These are phyloP conservation scores for Austrofundulus limnaeus DNA, from an alignment of 2,113 vertebrate species.

Conservation along the genomic window DNA sequence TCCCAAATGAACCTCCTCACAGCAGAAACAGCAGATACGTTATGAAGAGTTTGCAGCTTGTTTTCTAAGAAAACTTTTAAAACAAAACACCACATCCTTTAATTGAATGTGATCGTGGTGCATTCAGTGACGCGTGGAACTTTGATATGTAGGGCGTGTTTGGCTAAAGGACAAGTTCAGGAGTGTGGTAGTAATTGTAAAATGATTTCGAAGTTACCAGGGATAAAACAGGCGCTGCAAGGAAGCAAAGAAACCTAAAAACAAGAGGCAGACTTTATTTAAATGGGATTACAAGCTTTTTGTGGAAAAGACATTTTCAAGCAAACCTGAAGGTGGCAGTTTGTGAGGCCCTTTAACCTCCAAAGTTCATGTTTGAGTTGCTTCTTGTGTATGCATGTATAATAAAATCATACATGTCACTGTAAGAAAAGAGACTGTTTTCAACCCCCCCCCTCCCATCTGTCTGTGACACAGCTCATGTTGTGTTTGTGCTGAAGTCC, in stretches of 20 bases:
- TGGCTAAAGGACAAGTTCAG: background rate
- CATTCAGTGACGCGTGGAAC: conserved; percentile 38
- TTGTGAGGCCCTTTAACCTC: too few species aligned
- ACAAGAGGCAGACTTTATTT: too few species aligned
- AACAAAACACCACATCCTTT: conserved; percentile 61
- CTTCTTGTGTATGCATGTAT: too few species aligned
- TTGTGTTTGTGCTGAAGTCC: conserved; percentile 68
- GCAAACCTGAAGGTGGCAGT: too few species aligned
- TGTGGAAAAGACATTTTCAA: too few species aligned
- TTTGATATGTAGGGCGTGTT: conserved; percentile 13
- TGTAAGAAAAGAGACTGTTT: background rate
- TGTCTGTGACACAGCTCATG: conserved; percentile 54
- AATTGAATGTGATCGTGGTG: conserved; percentile 43
- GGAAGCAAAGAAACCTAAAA: too few species aligned
- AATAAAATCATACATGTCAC: too few species aligned
- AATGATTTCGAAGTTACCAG: too few species aligned
- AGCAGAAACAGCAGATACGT: conserved; percentile 9
- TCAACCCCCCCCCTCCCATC: conserved; percentile 4
- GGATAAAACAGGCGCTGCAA: too few species aligned
- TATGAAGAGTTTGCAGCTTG: conserved; percentile 9
- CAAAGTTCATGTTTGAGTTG: too few species aligned
- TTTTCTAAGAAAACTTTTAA: conserved; percentile 52
- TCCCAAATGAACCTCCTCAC: conserved; percentile 19
- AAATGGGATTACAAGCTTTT: too few species aligned
- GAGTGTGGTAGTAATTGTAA: too few species aligned